Evolutionary conservation across 2,888 invertebrate genomes (phyloP), one percentile per base, ranked within the genome.

Genomic region (Tetrapedia diversipes): DNA sequence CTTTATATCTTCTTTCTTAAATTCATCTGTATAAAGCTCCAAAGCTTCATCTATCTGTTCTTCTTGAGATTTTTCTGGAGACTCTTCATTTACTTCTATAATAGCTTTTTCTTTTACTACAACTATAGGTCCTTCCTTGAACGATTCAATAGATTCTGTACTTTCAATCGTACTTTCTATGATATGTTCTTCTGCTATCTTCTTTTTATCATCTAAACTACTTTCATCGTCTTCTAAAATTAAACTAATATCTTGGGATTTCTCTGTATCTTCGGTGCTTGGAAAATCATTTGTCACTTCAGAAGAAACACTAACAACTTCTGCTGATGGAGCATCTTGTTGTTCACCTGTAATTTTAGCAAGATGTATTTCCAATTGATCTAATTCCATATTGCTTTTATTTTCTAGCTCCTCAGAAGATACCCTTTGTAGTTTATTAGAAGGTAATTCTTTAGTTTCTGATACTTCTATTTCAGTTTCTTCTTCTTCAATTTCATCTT

Each of bases 321-420:
- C 88, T 7, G 84, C 74, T 0, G 85, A 82, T 14, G 82, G 81
- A 11, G 79, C 70, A 54, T 89, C 85, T 59, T 86, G 84, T 45
- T 86, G 86, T 70, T 88, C 86, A 16, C 89, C 89, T 8, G 88
- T 90, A 63, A 90, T 89, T 75, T 89, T 86, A 32, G 89, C 86
- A 27, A 89, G 76, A 68, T 87, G 80, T 74, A 89, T 68, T 80
- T 89, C 88, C 11, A 89, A 80, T 67, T 89, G 87, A 79, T 89
- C 82, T 56, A 86, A 49, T 61, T 72, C 80, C 54, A 69, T 74
- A 32, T 59, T 73, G 29, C 67, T 39, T 61, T 85, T 83, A 74
- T 70, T 82, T 71, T 79, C 82, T 27, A 61, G 8, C n/a, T 86
- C 79, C 39, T 77, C 78, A 0, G 70, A 34, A 32, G 56, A 29